These are phyloP conservation scores for Pseudorectes ferrugineus DNA, from an alignment of 2,113 vertebrate genomes.

Conservation along the genomic window DNA sequence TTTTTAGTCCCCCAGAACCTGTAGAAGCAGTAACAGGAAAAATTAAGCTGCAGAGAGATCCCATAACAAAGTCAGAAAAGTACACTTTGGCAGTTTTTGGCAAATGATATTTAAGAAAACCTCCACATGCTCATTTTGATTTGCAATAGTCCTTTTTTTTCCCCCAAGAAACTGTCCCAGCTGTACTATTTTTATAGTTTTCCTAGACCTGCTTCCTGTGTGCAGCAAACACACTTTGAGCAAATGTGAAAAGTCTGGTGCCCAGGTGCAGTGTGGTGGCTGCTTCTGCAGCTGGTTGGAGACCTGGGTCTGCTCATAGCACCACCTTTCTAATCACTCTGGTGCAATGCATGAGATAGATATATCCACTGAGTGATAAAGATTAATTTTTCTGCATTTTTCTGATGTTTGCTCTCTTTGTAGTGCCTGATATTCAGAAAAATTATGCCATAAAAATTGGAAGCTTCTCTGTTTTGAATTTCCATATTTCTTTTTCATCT, in stretches of 20 bases:
- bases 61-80: neutral
- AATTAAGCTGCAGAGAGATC: neutral
- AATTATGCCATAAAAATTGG: neutral
- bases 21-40: neutral
- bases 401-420: accelerated
- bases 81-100: neutral
- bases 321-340: neutral
- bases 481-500: neutral
- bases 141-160: neutral
- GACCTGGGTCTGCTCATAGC: neutral
- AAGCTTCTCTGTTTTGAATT: neutral
- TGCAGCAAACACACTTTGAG: neutral
- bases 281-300: neutral
- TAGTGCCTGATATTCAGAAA: neutral
- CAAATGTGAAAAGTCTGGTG: neutral
- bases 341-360: neutral
- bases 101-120: neutral
- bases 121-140: neutral
- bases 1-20: neutral
- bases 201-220: neutral
- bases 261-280: too few relatives aligned
- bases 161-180: neutral
- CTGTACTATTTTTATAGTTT: neutral
- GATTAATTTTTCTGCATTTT: neutral
- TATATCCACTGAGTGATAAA: neutral